Evolutionary conservation across 2,797 vertebrate genomes (phyloP), one percentile per base, ranked within the genome.

Genomic region (Catostomus latipinnis): DNA sequence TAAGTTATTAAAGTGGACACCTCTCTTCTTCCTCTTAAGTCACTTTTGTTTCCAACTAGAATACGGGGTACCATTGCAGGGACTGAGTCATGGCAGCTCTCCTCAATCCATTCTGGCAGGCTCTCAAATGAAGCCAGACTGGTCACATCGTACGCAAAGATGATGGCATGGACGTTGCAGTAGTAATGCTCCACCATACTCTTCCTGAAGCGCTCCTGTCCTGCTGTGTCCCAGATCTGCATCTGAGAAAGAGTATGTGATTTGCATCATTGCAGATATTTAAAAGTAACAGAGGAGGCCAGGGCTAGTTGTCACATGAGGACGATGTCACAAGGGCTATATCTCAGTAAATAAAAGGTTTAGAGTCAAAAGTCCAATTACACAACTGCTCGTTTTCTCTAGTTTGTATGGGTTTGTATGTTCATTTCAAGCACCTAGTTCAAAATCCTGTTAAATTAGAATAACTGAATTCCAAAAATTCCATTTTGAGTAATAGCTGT

Each of bases 171-270:
- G 43, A 93, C 93, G 6, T 88, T 94, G 81, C 93, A 90, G 86
- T 95, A 95, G 86, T 94, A 94, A 84, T 94, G 93, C 81, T 94
- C 93, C 88, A 94, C 93, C 93, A 94, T 94, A 88, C 93, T 94
- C 85, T 93, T 93, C 75, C 94, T 86, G 88, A 95, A 95, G 7
- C 93, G 92, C 88, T 94, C 93, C 85, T 95, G 93, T 52, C 94
- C 94, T 0, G 94, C 93, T 0, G 93, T 94, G 88, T 95, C 94
- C 93, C 93, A 94, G 79, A 95, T 93, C 91, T 94, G 93, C 85
- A 95, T 76, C 93, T 94, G 86, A 83, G 50, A 85, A 34, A 63
- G 69, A 54, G 86, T 12, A 65, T 0, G 8, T 5, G 34, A 34
- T 57, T 57, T 60, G 18, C 5, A 50, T 58, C 13, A 76, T 6